A percentile compares a stretch with the other conserved stretches of the same genome.
Conservation (phyloP, 2,888 invertebrate species). For the Escarpia spicata region DNA sequence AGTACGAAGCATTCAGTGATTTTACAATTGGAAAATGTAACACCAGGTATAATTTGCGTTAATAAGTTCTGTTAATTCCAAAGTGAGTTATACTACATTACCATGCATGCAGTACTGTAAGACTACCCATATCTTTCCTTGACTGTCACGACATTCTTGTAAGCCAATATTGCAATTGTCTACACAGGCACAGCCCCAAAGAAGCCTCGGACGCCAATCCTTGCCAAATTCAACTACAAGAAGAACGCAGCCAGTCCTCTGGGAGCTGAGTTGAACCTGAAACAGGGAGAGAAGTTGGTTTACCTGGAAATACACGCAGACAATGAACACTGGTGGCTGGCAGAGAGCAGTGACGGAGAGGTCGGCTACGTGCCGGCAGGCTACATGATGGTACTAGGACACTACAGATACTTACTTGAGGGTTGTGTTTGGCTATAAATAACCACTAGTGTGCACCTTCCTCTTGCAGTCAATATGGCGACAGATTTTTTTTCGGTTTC, state of each 20-base stretch:
- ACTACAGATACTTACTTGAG: not conserved
- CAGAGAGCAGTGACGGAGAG: conserved; percentile 39
- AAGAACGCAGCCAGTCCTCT: conserved; percentile 49
- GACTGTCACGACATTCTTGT: too few species aligned
- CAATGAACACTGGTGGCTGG: conserved; percentile 46
- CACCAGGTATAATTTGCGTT: too few species aligned
- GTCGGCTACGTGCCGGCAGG: conserved; percentile 48
- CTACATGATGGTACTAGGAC: conserved; percentile 47
- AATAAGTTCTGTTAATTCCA: too few species aligned
- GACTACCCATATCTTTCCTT: too few species aligned
- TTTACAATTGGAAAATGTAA: too few species aligned
- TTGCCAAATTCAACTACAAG: conserved; percentile 48
- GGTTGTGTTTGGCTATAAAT: not conserved
- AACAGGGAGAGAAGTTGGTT: conserved; percentile 42
- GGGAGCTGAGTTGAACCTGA: conserved; percentile 47
- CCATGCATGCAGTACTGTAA: too few species aligned
- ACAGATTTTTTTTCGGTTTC: not conserved
- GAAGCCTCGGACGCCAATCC: not conserved
- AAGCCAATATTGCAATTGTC: not conserved
- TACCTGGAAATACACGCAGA: conserved; percentile 39
- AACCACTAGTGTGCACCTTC: not conserved
- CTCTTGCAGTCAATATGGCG: not conserved
- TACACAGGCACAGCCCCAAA: not conserved
- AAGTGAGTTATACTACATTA: too few species aligned
- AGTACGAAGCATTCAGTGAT: too few species aligned